phyloP scores from a whole-genome alignment of 2,888 invertebrate species.

The Ochropleura leucogaster region DNA sequence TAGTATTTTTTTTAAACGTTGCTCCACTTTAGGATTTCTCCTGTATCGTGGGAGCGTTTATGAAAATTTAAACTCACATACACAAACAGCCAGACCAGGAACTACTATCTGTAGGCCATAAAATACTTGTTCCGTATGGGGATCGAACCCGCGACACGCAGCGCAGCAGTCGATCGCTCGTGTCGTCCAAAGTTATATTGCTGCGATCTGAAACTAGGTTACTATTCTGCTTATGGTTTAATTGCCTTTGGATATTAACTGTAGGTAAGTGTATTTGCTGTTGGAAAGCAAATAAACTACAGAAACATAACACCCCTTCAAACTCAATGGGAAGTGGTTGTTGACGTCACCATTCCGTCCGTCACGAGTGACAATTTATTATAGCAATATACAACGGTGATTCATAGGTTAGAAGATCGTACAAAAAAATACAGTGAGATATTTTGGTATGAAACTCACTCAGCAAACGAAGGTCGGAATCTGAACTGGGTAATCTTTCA shows the following conservation, averaged over 20 bases:
- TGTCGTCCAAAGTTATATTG: too few species aligned
- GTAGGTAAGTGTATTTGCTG: slow-evolving; percentile 2
- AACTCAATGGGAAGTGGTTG: slow-evolving; percentile 1
- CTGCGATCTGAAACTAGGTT: not conserved
- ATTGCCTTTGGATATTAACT: not conserved
- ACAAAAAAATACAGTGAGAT: not conserved
- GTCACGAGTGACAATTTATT: slow-evolving; percentile 15
- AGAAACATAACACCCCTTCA: slow-evolving; percentile 15
- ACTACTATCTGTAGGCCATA: too few species aligned
- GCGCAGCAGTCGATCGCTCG: too few species aligned
- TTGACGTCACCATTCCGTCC: slow-evolving; percentile 41
- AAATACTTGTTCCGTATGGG: too few species aligned
- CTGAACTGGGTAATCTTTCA: not conserved
- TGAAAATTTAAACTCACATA: too few species aligned
- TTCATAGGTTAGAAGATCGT: not conserved
- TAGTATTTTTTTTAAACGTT: too few species aligned
- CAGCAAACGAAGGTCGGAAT: not conserved
- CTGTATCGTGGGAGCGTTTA: too few species aligned
- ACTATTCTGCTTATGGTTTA: not conserved
- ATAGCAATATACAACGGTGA: slow-evolving; percentile 11
- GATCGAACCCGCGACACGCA: too few species aligned
- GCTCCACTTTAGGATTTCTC: too few species aligned
- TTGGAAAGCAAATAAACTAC: slow-evolving; percentile 7
- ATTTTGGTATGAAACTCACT: not conserved
- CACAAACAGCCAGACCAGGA: too few species aligned